Evolutionary conservation across 1,140 invertebrate genomes (phyloP).

Genomic region (Drosophila repletoides): DNA sequence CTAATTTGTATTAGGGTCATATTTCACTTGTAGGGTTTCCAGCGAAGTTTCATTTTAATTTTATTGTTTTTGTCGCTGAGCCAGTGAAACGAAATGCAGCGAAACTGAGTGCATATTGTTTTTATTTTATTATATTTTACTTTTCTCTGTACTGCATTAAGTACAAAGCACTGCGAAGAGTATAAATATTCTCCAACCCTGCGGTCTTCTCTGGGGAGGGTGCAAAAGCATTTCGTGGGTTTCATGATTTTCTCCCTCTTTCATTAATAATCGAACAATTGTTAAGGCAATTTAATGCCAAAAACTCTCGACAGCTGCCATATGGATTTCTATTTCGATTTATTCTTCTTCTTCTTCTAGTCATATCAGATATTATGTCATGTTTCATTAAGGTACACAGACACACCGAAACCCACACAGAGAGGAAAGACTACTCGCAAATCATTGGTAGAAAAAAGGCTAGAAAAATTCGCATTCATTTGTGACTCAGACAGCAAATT

Average conservation of each 20-base stretch:
- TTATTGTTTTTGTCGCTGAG: constrained; percentile 57
- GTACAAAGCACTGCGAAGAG: too few species aligned
- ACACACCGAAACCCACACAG: constrained; percentile 13
- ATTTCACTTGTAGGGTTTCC: constrained; percentile 82
- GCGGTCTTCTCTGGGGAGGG: constrained; percentile 34
- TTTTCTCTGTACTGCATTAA: constrained; percentile 17
- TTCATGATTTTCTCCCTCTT: constrained; percentile 31
- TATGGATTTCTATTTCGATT: constrained; percentile 26
- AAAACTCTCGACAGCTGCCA: constrained; percentile 35
- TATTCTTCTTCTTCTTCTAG: too few species aligned
- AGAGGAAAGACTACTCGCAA: too few species aligned
- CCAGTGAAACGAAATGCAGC: constrained; percentile 13
- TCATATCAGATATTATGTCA: constrained; percentile 56
- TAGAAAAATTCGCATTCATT: too few species aligned
- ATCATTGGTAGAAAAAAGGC: too few species aligned
- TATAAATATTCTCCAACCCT: constrained; percentile 43
- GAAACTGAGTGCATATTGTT: constrained; percentile 47
- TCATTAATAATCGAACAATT: constrained; percentile 38
- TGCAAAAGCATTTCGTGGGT: constrained; percentile 45
- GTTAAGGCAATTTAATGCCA: constrained; percentile 3
- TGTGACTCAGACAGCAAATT: too few species aligned
- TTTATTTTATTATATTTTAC: constrained; percentile 36
- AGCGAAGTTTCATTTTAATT: constrained; percentile 80
- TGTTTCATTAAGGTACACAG: constrained; percentile 23
- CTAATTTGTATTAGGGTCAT: constrained; percentile 81